Percentiles rank a stretch among this genome's conserved stretches.
Conservation (phyloP, 2,797 vertebrate species). For the Sciaenops ocellatus region DNA sequence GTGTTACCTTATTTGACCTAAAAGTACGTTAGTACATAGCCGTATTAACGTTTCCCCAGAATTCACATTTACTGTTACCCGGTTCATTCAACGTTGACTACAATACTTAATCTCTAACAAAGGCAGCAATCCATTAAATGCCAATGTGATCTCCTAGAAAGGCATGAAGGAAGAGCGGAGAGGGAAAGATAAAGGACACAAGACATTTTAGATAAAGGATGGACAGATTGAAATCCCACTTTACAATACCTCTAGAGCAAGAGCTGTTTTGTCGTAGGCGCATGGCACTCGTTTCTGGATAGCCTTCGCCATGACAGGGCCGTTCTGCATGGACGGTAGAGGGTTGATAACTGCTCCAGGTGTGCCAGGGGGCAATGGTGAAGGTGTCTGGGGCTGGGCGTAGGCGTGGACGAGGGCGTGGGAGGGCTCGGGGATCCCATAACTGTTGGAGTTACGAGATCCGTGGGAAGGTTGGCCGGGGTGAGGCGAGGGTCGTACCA, state of each 20-base stretch:
- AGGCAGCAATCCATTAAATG: neutral
- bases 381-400: slow-evolving; percentile 95
- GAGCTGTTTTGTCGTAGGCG: slow-evolving; percentile 98
- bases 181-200: neutral
- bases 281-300: slow-evolving; percentile 99
- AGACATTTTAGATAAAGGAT: neutral
- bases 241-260: slow-evolving; percentile 93
- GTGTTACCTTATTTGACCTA: neutral
- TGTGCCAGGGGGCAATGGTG: slow-evolving; percentile 88
- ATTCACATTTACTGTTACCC: neutral
- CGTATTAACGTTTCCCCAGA: neutral
- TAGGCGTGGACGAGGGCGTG: slow-evolving; percentile 93
- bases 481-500: slow-evolving; percentile 88
- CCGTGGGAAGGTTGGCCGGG: slow-evolving; percentile 82
- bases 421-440: slow-evolving; percentile 96
- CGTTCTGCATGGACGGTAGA: slow-evolving; percentile 94
- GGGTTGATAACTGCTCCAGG: slow-evolving; percentile 91
- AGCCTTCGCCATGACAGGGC: slow-evolving; percentile 96
- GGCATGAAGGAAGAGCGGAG: neutral
- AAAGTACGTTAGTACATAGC: neutral
- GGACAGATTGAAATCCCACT: neutral
- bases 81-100: neutral
- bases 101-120: neutral
- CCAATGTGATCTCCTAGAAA: neutral
- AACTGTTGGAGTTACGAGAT: slow-evolving; percentile 97